Base-by-base conservation (phyloP, 2,888 invertebrate genomes). In the Nasonovia ribisnigri region DNA sequence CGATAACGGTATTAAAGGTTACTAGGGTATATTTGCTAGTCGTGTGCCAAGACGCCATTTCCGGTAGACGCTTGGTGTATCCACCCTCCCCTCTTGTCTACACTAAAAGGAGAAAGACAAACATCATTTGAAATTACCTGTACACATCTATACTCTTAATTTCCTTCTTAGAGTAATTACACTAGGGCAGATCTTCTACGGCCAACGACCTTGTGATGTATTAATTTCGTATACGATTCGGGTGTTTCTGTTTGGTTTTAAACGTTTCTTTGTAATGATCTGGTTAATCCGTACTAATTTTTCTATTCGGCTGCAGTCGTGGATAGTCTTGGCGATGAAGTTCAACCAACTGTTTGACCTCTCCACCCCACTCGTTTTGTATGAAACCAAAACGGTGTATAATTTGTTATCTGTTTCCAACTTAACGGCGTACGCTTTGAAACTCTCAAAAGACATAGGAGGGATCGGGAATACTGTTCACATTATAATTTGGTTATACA, bases 1-100 rank as follows among this genome's bases (percentile, higher is more conserved):
- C 67, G 93, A 90, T 93, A 93, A 93, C 93, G 93, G 93, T 60
- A 93, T 93, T 93, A 90, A 93, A 93, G 93, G 93, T 93, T 93
- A 93, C 93, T 24, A 67, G 93, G 90, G 48, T 86, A 93, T 86
- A 93, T 90, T 86, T 90, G 36, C 42, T 90, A 84, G 57, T 86
- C 90, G 46, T 57, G 90, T 86, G 90, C 93, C 90, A 86, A 90
- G 90, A 86, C 93, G 60, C 67, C 93, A 48, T 93, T 90, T 87
- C 87, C 90, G 93, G 84, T 90, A 90, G 93, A 90, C 90, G 93
- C 60, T 84, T 36, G 43, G 93, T 36, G 29, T 46, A 86, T 87
- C 86, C 93, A 42, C 26, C 42, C 48, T 4, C 48, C 36, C 67
- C n/a, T 16, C 48, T 29, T 6, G 20, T 26, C 88, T 0, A 13